phyloP scores from a whole-genome alignment of 2,113 vertebrate species.

The Microcebus jonahi region DNA sequence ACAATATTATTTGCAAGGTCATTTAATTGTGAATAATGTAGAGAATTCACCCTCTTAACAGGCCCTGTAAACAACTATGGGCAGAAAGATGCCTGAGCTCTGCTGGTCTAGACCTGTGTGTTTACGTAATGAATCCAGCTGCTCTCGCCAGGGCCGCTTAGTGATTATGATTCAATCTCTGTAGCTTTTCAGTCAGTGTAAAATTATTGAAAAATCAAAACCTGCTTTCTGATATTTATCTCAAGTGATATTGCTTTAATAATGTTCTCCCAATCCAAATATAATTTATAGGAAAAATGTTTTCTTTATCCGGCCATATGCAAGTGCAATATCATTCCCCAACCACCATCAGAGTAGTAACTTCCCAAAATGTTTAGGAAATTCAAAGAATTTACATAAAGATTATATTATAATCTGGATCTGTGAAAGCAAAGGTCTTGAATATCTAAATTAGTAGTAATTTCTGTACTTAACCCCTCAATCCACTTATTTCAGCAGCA shows the following conservation, averaged over 20 bases:
- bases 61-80: neutral
- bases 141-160: neutral
- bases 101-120: neutral
- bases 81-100: neutral
- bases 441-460: conserved; percentile 47
- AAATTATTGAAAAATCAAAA: conserved; percentile 57
- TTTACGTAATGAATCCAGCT: conserved; percentile 53
- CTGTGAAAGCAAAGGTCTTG: conserved; percentile 36
- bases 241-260: conserved; percentile 25
- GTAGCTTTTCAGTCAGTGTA: neutral
- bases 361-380: conserved; percentile 3
- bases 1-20: neutral
- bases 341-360: neutral
- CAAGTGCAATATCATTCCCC: neutral
- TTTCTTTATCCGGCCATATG: neutral
- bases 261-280: conserved; percentile 27
- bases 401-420: neutral
- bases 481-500: neutral
- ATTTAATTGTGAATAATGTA: conserved; percentile 46
- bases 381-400: conserved; percentile 39
- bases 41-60: conserved; percentile 35
- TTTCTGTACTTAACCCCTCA: neutral
- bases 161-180: conserved; percentile 5
- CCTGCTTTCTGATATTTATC: conserved; percentile 50
- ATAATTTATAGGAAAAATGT: neutral